A percentile compares a stretch with the other conserved stretches of the same genome.
Evolutionary conservation across 2,888 invertebrate genomes (phyloP).

Genomic region (Abrostola triplasia): DNA sequence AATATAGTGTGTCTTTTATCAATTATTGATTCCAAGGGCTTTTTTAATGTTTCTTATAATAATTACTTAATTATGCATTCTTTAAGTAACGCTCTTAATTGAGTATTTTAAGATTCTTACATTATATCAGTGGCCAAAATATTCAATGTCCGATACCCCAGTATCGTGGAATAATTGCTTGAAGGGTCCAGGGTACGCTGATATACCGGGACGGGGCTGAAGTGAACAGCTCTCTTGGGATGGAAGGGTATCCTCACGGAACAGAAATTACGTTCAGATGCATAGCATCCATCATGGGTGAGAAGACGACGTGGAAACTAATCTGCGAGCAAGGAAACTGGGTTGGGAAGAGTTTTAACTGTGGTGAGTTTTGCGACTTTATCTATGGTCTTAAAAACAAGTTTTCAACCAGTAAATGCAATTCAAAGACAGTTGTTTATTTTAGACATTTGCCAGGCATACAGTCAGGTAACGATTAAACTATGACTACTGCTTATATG

Average conservation of each 20-base stretch:
- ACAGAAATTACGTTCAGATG: constrained; percentile 95
- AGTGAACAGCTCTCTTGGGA: constrained; percentile 89
- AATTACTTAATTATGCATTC: too few species aligned
- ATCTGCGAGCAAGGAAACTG: constrained; percentile 95
- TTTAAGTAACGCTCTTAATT: too few species aligned
- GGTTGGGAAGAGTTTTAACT: constrained; percentile 94
- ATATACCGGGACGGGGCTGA: constrained; percentile 92
- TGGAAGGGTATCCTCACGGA: constrained; percentile 93
- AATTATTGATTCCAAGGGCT: too few species aligned
- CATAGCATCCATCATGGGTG: constrained; percentile 93
- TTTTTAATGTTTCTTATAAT: too few species aligned
- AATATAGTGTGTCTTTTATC: too few species aligned
- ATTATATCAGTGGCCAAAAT: constrained; percentile 29
- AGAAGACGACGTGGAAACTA: constrained; percentile 95
- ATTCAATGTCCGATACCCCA: constrained; percentile 13
- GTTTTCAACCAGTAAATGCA: too few species aligned
- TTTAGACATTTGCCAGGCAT: too few species aligned
- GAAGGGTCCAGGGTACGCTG: constrained; percentile 92
- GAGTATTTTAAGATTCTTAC: not conserved
- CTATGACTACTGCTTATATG: too few species aligned
- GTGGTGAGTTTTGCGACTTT: constrained; percentile 91
- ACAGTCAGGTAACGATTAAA: too few species aligned
- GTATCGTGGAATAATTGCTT: constrained; percentile 49
- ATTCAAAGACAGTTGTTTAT: not conserved
- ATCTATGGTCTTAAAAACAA: too few species aligned